Conservation (phyloP, 2,797 vertebrate genomes). For the Morus bassanus region DNA sequence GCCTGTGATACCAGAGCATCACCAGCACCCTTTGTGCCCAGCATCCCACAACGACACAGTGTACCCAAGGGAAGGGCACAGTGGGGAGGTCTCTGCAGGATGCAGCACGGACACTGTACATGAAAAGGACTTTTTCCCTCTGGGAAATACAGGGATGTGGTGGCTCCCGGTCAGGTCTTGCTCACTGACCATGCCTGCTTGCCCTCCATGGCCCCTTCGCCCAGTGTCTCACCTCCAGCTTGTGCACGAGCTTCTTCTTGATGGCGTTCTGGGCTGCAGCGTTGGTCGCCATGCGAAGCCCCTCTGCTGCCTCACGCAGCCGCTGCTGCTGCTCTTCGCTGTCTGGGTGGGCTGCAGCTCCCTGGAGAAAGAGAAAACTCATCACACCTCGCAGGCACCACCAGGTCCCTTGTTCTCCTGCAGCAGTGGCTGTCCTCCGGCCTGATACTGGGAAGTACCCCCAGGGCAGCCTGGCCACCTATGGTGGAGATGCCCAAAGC, state of each 20-base stretch:
- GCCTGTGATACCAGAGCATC: not conserved
- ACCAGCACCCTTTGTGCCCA: accelerated
- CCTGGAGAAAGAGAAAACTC: constrained; percentile 73
- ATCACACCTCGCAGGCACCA: not conserved
- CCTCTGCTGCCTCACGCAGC: constrained; percentile 92
- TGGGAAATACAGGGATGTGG: not conserved
- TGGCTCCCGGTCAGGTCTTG: accelerated
- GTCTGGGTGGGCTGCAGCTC: constrained; percentile 94
- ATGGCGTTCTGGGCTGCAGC: constrained; percentile 96
- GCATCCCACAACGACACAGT: accelerated
- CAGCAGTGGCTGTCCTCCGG: not conserved
- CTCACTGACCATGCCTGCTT: not conserved
- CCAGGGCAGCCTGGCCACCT: not conserved
- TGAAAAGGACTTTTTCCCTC: not conserved
- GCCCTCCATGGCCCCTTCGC: not conserved
- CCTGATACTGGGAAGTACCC: accelerated
- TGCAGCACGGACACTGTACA: accelerated
- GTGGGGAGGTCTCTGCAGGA: not conserved
- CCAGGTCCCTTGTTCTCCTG: accelerated
- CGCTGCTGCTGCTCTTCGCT: constrained; percentile 97
- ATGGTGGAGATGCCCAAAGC: not conserved
- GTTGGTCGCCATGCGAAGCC: constrained; percentile 95
- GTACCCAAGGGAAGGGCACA: not conserved
- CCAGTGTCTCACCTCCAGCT: constrained; percentile 85
- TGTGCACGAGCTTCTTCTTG: constrained; percentile 96